These are phyloP conservation scores for Platycheirus rosarum DNA, from an alignment of 2,888 invertebrate species.

Conservation along the genomic window DNA sequence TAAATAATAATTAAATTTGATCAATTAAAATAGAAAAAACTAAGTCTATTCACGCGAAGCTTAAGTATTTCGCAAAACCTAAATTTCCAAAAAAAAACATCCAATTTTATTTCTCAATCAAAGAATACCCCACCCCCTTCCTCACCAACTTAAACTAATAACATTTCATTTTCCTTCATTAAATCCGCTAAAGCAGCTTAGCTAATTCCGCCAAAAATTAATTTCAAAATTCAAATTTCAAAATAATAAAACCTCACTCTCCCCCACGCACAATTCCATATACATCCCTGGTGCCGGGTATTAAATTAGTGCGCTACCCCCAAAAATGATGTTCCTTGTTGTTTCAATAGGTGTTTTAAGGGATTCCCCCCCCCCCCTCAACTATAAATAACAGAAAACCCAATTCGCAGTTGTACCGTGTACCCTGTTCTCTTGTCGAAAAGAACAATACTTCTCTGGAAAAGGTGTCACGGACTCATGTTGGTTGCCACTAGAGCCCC, in stretches of 20 bases:
- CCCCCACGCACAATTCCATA: conserved; percentile 11
- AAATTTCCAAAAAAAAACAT: neutral
- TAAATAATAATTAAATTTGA: too few relatives aligned
- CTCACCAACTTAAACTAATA: conserved; percentile 21
- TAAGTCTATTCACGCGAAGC: too few relatives aligned
- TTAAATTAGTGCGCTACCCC: conserved; percentile 58
- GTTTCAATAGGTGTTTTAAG: neutral
- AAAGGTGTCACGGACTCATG: conserved; percentile 66
- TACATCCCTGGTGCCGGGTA: conserved; percentile 5
- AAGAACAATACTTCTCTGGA: conserved; percentile 33
- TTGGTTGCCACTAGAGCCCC: conserved; percentile 5
- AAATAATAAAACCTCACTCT: conserved; percentile 59
- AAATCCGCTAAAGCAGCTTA: conserved; percentile 5
- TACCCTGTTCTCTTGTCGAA: conserved; percentile 14
- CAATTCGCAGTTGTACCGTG: conserved; percentile 21
- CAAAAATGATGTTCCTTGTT: conserved; percentile 4
- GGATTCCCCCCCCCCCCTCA: conserved; percentile 50
- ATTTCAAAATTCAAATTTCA: conserved; percentile 67
- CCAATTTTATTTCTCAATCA: conserved; percentile 3
- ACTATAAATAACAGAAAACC: conserved; percentile 36
- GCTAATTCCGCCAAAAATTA: conserved; percentile 60
- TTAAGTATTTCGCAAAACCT: too few relatives aligned
- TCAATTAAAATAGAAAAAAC: too few relatives aligned
- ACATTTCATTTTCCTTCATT: conserved; percentile 42
- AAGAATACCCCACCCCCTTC: neutral